A percentile compares a stretch with the other conserved stretches of the same genome.
Conservation (phyloP, 2,113 vertebrate genomes). For the Accipiter virgatus region DNA sequence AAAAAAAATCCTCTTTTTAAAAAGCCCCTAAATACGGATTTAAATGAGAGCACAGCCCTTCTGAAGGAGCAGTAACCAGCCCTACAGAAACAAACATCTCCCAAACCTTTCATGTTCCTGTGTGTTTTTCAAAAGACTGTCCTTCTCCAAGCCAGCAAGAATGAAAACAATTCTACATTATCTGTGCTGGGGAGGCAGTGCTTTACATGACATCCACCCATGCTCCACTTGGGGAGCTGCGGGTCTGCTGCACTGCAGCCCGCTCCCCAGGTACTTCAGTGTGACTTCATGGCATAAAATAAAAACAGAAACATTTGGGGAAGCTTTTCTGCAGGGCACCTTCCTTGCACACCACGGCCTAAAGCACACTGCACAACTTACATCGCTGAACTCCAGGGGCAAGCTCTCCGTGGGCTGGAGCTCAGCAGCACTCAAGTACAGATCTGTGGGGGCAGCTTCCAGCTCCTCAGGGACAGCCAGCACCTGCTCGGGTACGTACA, state of each 20-base stretch:
- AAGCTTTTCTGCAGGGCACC: not conserved
- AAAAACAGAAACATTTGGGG: not conserved
- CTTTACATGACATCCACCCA: fast-evolving
- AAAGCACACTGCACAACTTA: constrained; percentile 68
- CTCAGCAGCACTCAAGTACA: constrained; percentile 94
- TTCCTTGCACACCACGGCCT: not conserved
- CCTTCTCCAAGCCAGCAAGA: not conserved
- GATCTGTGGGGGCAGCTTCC: constrained; percentile 79
- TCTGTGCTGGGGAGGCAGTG: not conserved
- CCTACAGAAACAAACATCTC: not conserved
- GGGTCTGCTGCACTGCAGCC: no score
- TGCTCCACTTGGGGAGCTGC: fast-evolving
- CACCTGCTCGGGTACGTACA: constrained; percentile 90
- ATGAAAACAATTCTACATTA: not conserved
- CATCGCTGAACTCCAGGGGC: constrained; percentile 95
- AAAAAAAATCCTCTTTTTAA: not conserved
- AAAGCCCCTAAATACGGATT: not conserved
- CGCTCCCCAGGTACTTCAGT: not conserved
- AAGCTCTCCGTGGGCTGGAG: constrained; percentile 96
- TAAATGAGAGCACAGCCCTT: not conserved
- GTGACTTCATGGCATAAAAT: fast-evolving
- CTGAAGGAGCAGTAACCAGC: not conserved
- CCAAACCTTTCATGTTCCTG: not conserved
- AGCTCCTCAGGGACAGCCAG: constrained; percentile 81
- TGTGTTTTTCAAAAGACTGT: no score